Conservation (phyloP, 35 echinoderm and acorn worm genomes). For the Stichopus chloronotus region DNA sequence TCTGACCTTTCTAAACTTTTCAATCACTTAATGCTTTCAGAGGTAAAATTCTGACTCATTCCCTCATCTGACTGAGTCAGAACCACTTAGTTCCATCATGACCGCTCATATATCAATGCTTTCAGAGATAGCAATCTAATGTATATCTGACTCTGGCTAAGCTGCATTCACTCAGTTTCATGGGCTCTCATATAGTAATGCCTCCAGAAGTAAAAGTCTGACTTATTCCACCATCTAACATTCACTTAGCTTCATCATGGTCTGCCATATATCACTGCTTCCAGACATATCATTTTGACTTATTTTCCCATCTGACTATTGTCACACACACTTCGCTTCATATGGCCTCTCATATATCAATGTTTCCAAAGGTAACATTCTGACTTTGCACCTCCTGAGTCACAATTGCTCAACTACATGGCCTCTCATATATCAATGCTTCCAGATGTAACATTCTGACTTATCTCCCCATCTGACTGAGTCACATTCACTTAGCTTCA, state of each 20-base stretch:
- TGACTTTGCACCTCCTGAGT: neutral
- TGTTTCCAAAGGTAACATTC: neutral
- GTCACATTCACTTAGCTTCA: slow-evolving; percentile 37
- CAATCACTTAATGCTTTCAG: slow-evolving; percentile 1
- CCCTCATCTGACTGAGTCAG: neutral
- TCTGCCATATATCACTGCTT: neutral
- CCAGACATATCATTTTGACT: neutral
- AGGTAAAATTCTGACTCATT: slow-evolving; percentile 11
- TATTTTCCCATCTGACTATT: no score
- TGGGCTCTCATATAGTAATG: slow-evolving; percentile 2
- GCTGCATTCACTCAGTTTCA: slow-evolving; percentile 31
- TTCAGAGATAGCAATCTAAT: slow-evolving; percentile 1
- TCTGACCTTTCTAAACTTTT: neutral
- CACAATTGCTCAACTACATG: neutral
- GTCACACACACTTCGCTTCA: no score
- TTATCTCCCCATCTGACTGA: slow-evolving; percentile 32
- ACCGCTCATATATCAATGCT: slow-evolving; percentile 33
- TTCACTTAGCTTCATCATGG: neutral
- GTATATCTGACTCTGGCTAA: neutral
- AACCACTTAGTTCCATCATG: neutral
- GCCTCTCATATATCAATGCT: slow-evolving; percentile 37
- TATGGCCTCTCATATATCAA: no score
- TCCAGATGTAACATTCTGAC: slow-evolving; percentile 27
- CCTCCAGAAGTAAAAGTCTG: neutral
- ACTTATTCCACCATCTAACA: neutral